Percentiles rank a stretch among this genome's conserved stretches.
Evolutionary conservation across 2,113 vertebrate genomes (phyloP).

Genomic region (Pungitius pungitius): DNA sequence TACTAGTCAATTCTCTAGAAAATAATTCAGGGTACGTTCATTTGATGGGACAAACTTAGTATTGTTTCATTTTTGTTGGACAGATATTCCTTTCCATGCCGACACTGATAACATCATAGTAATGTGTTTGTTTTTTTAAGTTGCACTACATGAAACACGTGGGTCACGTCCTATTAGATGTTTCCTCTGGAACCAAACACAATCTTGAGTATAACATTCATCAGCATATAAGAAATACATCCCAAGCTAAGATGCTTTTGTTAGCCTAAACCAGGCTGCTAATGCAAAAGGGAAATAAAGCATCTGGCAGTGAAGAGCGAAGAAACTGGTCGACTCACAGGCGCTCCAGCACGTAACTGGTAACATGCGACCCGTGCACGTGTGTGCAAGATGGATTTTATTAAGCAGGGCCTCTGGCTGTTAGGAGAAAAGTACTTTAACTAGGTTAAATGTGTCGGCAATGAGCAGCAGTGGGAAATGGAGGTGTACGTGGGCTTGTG

Average conservation of each 20-base stretch:
- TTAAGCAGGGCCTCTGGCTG: constrained; percentile 40
- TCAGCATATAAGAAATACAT: constrained; percentile 13
- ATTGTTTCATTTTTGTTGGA: background rate
- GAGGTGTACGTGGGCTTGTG: background rate
- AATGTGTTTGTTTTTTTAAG: too few species aligned
- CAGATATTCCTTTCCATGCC: background rate
- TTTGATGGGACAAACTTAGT: background rate
- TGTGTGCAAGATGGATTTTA: constrained; percentile 48
- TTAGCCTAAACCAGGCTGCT: constrained; percentile 16
- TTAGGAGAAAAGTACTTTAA: constrained; percentile 28
- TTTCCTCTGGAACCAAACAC: background rate
- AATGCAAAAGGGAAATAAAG: constrained; percentile 48
- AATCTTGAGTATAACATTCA: constrained; percentile 5
- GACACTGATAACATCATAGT: background rate
- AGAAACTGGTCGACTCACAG: background rate
- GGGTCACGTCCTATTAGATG: background rate
- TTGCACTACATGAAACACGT: background rate
- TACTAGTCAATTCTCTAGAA: background rate
- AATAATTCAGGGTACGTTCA: background rate
- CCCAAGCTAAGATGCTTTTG: constrained; percentile 8
- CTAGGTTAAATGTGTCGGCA: constrained; percentile 22
- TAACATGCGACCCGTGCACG: constrained; percentile 42
- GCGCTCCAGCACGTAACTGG: constrained; percentile 7
- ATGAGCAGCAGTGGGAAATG: constrained; percentile 4
- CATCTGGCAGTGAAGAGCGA: background rate